These are phyloP conservation scores for Choristoneura fumiferana DNA, from an alignment of 1,140 invertebrate genomes.

Conservation along the genomic window DNA sequence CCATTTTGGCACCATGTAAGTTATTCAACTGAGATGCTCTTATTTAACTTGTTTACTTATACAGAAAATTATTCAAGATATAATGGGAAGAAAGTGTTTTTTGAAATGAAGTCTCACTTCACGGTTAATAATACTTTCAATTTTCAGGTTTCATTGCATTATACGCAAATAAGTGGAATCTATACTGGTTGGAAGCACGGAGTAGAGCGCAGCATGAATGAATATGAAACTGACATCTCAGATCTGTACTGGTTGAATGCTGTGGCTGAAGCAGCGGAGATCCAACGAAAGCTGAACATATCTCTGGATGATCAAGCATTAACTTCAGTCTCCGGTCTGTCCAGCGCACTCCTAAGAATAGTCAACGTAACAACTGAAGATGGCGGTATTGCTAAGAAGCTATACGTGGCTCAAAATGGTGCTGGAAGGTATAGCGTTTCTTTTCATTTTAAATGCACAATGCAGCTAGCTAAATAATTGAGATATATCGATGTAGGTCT, in stretches of 20 bases:
- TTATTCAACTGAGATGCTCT: too few relatives aligned
- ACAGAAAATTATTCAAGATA: too few relatives aligned
- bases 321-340: conserved; percentile 54
- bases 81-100: too few relatives aligned
- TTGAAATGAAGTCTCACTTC: too few relatives aligned
- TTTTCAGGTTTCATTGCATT: conserved; percentile 83
- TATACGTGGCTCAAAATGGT: conserved; percentile 76
- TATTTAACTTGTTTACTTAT: too few relatives aligned
- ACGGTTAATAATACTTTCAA: conserved; percentile 9
- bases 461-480: too few relatives aligned
- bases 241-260: conserved; percentile 88
- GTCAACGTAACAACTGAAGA: conserved; percentile 55
- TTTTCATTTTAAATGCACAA: too few relatives aligned
- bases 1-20: conserved; percentile 91
- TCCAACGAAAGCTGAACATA: conserved; percentile 68
- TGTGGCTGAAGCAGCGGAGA: conserved; percentile 87
- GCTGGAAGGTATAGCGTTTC: conserved; percentile 78
- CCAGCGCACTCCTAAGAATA: conserved; percentile 63
- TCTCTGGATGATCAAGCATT: conserved; percentile 49
- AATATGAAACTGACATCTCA: conserved; percentile 80
- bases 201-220: conserved; percentile 80
- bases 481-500: too few relatives aligned
- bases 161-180: conserved; percentile 84
- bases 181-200: conserved; percentile 84
- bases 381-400: conserved; percentile 53